These are phyloP conservation scores for Trissolcus japonicus DNA, from an alignment of 2,888 invertebrate species.

Conservation along the genomic window DNA sequence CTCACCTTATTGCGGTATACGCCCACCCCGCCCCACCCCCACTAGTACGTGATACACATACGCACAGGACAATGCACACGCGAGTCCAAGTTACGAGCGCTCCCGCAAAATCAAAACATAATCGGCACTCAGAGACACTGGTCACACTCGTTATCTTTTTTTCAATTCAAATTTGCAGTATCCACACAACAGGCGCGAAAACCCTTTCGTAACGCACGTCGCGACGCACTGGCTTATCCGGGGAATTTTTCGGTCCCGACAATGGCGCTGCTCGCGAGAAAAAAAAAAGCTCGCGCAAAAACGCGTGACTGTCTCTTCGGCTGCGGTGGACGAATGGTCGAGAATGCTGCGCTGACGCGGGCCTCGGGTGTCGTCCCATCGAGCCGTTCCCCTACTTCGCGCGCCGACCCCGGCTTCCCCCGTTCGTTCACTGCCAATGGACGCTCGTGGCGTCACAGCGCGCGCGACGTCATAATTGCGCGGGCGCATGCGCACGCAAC, in stretches of 20 bases:
- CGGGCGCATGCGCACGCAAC: constrained; percentile 35
- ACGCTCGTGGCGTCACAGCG: constrained; percentile 46
- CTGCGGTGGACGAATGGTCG: constrained; percentile 48
- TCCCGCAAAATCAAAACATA: constrained; percentile 8
- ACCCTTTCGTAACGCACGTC: no score
- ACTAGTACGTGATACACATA: constrained; percentile 46
- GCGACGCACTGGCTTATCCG: background rate
- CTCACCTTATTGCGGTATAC: constrained; percentile 52
- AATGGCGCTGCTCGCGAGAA: constrained; percentile 6
- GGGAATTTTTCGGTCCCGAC: background rate
- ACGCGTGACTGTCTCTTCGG: constrained; percentile 25
- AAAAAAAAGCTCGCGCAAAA: constrained; percentile 27
- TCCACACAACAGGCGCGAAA: background rate
- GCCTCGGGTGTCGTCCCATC: constrained; percentile 44
- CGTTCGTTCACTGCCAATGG: constrained; percentile 36
- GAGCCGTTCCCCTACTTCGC: constrained; percentile 26
- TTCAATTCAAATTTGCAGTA: background rate
- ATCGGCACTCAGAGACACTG: background rate
- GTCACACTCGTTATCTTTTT: background rate
- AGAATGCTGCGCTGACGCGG: constrained; percentile 48
- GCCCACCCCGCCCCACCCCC: constrained; percentile 56
- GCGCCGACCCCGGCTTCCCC: constrained; percentile 10
- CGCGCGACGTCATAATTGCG: constrained; percentile 47
- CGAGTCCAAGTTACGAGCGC: constrained; percentile 9
- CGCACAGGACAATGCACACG: constrained; percentile 33